Evolutionary conservation across 2,797 vertebrate genomes (phyloP).

Genomic region (Crossoptilon crossoptilon): DNA sequence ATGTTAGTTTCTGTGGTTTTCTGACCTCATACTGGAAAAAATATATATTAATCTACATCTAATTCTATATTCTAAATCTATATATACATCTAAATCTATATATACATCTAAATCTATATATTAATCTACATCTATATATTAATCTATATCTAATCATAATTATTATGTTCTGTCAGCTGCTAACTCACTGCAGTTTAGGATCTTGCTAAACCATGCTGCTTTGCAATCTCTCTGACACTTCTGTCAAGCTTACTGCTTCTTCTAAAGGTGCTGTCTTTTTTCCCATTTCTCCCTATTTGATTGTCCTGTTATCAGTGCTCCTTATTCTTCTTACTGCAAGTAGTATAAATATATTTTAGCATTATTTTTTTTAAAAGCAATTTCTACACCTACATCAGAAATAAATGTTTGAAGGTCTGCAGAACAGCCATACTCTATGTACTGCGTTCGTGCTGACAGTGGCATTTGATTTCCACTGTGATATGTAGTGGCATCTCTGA

Average conservation of each 20-base stretch:
- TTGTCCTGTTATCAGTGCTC: not conserved
- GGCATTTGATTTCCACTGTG: not conserved
- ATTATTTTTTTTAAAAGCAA: not conserved
- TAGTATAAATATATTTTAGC: not conserved
- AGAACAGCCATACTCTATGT: not conserved
- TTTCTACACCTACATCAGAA: not conserved
- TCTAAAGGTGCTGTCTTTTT: slow-evolving; percentile 22
- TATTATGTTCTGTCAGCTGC: slow-evolving; percentile 39
- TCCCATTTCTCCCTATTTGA: not conserved
- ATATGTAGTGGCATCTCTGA: not conserved
- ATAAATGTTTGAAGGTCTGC: not conserved
- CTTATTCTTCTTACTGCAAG: not conserved
- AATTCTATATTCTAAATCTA: too few species aligned
- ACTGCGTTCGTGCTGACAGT: not conserved
- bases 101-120: not conserved
- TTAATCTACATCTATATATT: slow-evolving; percentile 2
- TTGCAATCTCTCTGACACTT: slow-evolving; percentile 28
- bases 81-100: not conserved
- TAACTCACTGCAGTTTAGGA: slow-evolving; percentile 43
- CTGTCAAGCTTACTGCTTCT: slow-evolving; percentile 34
- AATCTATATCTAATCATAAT: not conserved
- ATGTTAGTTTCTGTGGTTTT: slow-evolving; percentile 38
- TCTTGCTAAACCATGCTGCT: slow-evolving; percentile 47
- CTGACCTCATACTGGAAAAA: slow-evolving; percentile 64
- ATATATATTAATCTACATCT: slow-evolving; percentile 18